A percentile compares a stretch with the other conserved stretches of the same genome.
These are phyloP conservation scores for Hycleus phaleratus DNA, from an alignment of 1,140 invertebrate species.

Conservation along the genomic window DNA sequence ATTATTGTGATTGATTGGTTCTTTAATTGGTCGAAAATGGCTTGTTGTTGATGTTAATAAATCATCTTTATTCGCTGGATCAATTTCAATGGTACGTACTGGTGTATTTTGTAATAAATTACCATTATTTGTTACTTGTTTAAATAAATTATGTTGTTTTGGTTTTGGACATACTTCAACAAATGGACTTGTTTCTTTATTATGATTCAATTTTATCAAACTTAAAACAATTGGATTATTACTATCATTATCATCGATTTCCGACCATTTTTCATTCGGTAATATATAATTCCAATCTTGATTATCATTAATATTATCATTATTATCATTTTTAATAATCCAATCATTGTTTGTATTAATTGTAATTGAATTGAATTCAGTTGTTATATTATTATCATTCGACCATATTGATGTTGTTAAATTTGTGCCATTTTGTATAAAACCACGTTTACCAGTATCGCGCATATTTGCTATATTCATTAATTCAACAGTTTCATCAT, in stretches of 20 bases:
- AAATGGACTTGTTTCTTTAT: constrained; percentile 49
- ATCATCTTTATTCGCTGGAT: constrained; percentile 47
- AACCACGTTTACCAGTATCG: constrained; percentile 23
- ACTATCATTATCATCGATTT: constrained; percentile 17
- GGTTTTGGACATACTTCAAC: constrained; percentile 46
- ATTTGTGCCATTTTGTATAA: constrained; percentile 41
- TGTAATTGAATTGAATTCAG: constrained; percentile 21
- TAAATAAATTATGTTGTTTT: constrained; percentile 21
- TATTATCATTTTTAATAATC: constrained; percentile 9
- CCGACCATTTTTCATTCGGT: constrained; percentile 20
- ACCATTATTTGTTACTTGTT: background rate
- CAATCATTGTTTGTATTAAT: constrained; percentile 18
- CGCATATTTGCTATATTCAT: constrained; percentile 31
- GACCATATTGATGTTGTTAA: constrained; percentile 44
- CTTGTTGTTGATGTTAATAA: constrained; percentile 61
- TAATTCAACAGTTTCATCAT: constrained; percentile 28
- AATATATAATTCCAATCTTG: constrained; percentile 11
- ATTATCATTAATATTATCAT: background rate
- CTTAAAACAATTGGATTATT: constrained; percentile 21
- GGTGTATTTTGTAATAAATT: background rate
- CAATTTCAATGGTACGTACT: constrained; percentile 12
- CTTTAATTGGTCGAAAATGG: constrained; percentile 68
- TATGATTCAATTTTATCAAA: constrained; percentile 47
- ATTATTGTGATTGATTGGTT: constrained; percentile 38
- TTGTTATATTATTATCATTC: constrained; percentile 12